Evolutionary conservation across 2,797 vertebrate genomes (phyloP).

Genomic region (Meriones psammophilus): DNA sequence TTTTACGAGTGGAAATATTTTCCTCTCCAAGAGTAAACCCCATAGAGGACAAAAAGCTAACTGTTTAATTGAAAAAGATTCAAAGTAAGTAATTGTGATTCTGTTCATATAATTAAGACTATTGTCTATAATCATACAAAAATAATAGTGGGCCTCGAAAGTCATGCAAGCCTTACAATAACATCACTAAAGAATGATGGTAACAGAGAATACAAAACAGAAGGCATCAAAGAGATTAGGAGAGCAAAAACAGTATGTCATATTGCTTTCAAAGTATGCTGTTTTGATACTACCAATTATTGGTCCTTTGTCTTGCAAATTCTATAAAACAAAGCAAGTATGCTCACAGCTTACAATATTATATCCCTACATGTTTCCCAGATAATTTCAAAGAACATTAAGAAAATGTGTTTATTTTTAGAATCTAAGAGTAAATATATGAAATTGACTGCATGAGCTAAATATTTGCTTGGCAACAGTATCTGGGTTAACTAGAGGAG

Average conservation of each 20-base stretch:
- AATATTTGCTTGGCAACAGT: not conserved
- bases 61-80: constrained; percentile 12
- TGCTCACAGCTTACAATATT: not conserved
- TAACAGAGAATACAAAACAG: not conserved
- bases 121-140: not conserved
- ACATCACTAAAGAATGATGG: not conserved
- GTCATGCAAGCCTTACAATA: not conserved
- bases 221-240: not conserved
- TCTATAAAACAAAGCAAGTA: not conserved
- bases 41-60: not conserved
- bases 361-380: not conserved
- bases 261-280: not conserved
- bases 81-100: not conserved
- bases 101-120: not conserved
- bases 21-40: not conserved
- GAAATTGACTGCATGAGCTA: not conserved
- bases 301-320: not conserved
- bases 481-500: not conserved
- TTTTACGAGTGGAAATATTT: not conserved
- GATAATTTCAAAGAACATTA: not conserved
- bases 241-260: not conserved
- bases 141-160: not conserved
- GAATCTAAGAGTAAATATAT: not conserved
- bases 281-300: not conserved
- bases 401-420: not conserved